Percentiles rank a stretch among this genome's conserved stretches.
phyloP scores from a whole-genome alignment of 2,797 vertebrate species.

The Malacoctenus gilli region DNA sequence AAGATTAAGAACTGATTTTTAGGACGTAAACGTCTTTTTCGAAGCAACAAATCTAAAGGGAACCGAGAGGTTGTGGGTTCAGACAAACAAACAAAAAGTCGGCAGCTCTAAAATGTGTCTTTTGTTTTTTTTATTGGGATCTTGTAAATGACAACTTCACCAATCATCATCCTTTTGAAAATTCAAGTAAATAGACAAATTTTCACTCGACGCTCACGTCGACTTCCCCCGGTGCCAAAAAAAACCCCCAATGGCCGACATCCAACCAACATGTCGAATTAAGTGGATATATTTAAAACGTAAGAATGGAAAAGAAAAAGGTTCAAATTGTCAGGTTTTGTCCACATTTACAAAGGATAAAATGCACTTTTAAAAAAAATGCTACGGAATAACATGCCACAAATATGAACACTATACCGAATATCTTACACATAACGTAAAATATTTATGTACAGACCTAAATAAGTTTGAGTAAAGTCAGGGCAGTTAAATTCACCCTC shows the following conservation, averaged over 20 bases:
- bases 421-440: slow-evolving; percentile 58
- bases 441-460: slow-evolving; percentile 53
- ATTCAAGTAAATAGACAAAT: slow-evolving; percentile 75
- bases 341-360: slow-evolving; percentile 33
- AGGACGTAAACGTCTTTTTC: no score
- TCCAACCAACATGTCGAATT: slow-evolving; percentile 36
- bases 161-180: slow-evolving; percentile 53
- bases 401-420: slow-evolving; percentile 38
- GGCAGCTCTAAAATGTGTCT: slow-evolving; percentile 12
- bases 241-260: slow-evolving; percentile 34
- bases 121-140: slow-evolving; percentile 75
- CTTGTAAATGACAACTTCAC: slow-evolving; percentile 56
- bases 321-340: slow-evolving; percentile 17
- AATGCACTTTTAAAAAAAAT: slow-evolving; percentile 33
- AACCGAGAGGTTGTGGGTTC: no score
- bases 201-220: slow-evolving; percentile 58
- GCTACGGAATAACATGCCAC: slow-evolving; percentile 53
- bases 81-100: not conserved
- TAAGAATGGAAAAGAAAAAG: no score
- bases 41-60: no score
- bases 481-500: slow-evolving; percentile 20
- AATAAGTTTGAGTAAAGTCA: slow-evolving; percentile 50
- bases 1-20: no score
- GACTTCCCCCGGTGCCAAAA: slow-evolving; percentile 39
- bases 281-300: slow-evolving; percentile 52